Conservation (phyloP, 2,113 vertebrate species). For the Microcebus griseorufus region DNA sequence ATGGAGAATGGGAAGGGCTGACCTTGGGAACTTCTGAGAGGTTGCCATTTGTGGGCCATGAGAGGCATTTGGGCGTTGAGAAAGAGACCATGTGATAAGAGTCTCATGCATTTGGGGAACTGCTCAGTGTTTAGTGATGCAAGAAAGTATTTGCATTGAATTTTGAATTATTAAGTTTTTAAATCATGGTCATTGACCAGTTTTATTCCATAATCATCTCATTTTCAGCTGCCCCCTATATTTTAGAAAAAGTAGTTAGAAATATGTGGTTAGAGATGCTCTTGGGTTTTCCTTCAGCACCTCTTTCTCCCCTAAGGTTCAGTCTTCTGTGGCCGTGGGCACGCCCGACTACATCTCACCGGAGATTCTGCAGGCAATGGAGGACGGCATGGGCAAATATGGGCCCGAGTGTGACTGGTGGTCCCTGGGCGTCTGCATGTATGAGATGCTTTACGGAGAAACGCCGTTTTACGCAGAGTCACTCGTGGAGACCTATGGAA, state of each 20-base stretch:
- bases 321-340: constrained; percentile 97
- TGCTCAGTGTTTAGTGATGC: rapidly evolving
- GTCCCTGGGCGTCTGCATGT: constrained; percentile 98
- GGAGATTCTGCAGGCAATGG: constrained; percentile 98
- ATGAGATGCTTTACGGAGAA: constrained; percentile 98
- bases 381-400: constrained; percentile 97
- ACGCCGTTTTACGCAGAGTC: constrained; percentile 98
- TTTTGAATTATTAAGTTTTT: neutral
- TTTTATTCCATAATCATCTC: neutral
- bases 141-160: neutral
- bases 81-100: rapidly evolving
- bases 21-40: neutral
- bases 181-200: neutral
- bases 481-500: constrained; percentile 96
- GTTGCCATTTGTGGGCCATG: neutral
- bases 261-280: rapidly evolving
- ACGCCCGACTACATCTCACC: constrained; percentile 99
- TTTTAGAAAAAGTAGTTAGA: neutral
- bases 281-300: neutral
- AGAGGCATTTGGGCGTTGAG: neutral
- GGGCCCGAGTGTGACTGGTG: constrained; percentile 99
- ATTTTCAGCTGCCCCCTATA: rapidly evolving
- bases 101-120: rapidly evolving
- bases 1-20: rapidly evolving
- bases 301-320: constrained; percentile 86